Conservation (phyloP, 2,797 vertebrate genomes). For the Taeniopygia guttata region DNA sequence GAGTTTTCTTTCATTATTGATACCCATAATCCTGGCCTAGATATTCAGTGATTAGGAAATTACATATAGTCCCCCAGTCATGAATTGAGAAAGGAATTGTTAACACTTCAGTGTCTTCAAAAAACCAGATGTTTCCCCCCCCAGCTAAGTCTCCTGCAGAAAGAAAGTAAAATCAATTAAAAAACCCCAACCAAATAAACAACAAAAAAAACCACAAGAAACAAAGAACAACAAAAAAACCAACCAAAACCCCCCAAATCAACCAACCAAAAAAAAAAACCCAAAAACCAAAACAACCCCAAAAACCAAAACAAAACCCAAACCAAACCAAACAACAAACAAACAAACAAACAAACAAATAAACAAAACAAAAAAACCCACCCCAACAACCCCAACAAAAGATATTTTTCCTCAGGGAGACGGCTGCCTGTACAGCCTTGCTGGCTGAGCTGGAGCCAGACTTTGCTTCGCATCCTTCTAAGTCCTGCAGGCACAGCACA, state of each 20-base stretch:
- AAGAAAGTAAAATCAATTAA: neutral
- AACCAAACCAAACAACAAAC: neutral
- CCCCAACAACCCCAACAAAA: neutral
- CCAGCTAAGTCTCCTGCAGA: neutral
- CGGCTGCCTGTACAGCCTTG: neutral
- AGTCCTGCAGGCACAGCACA: neutral
- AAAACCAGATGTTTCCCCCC: neutral
- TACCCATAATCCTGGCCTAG: neutral
- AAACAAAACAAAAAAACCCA: neutral
- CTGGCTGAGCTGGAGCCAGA: neutral
- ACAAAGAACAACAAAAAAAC: neutral
- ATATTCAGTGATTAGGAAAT: neutral
- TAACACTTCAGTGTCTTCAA: neutral
- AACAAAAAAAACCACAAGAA: neutral
- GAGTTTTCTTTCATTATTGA: neutral
- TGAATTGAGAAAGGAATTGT: neutral
- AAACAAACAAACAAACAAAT: neutral
- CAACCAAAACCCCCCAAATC: no score
- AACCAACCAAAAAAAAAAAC: neutral
- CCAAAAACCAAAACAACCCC: neutral
- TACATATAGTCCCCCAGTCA: neutral
- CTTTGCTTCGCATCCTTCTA: neutral
- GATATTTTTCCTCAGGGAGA: neutral
- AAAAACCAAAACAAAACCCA: neutral
- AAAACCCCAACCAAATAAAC: neutral